Evolutionary conservation across 2,888 invertebrate genomes (phyloP).

Genomic region (Odiellus spinosus): DNA sequence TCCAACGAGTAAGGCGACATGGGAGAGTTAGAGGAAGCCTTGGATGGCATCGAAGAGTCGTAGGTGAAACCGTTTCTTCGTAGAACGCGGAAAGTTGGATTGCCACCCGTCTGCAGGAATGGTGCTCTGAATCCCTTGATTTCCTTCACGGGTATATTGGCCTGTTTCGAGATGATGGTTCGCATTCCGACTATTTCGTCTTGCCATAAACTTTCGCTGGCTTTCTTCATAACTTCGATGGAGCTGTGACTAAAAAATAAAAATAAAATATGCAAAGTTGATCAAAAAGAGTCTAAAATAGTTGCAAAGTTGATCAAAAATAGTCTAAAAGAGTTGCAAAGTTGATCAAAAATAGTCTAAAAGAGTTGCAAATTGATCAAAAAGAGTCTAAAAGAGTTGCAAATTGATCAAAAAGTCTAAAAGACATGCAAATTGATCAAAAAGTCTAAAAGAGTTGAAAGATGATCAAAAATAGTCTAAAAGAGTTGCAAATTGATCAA

Average conservation of each 20-base stretch:
- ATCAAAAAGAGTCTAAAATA: neutral
- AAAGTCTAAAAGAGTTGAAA: too few relatives aligned
- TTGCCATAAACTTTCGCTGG: neutral
- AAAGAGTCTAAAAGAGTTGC: too few relatives aligned
- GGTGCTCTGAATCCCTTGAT: constrained; percentile 5
- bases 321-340: too few relatives aligned
- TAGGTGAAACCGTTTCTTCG: neutral
- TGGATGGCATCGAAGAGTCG: constrained; percentile 4
- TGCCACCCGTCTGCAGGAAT: constrained; percentile 4
- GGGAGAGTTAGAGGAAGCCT: neutral
- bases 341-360: too few relatives aligned
- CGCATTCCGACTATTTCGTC: constrained; percentile 3
- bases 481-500: too few relatives aligned
- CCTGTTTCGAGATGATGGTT: constrained; percentile 2
- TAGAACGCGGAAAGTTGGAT: constrained; percentile 1
- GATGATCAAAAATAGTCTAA: too few relatives aligned
- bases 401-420: too few relatives aligned
- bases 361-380: too few relatives aligned
- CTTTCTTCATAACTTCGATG: neutral
- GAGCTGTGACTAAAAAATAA: neutral
- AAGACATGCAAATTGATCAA: too few relatives aligned
- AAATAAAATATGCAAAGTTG: neutral
- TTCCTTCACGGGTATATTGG: neutral
- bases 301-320: neutral
- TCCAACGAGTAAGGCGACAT: constrained; percentile 12